phyloP scores from a whole-genome alignment of 2,888 invertebrate species.

The Priocnemis perturbator region DNA sequence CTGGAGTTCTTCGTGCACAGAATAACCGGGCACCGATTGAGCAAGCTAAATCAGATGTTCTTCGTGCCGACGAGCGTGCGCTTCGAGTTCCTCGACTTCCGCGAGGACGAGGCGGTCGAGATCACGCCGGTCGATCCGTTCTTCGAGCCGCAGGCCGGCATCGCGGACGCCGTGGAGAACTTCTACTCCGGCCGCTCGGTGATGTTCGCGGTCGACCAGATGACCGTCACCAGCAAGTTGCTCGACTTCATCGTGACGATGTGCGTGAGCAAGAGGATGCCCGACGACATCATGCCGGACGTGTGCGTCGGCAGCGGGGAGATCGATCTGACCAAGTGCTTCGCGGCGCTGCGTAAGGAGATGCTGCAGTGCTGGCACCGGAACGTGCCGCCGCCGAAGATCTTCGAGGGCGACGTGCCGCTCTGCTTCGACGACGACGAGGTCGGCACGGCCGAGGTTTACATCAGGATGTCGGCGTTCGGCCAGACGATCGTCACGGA shows the following conservation, averaged over 20 bases:
- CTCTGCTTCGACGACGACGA: slow-evolving; percentile 63
- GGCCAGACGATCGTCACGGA: slow-evolving; percentile 81
- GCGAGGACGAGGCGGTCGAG: slow-evolving; percentile 74
- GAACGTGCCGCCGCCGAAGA: slow-evolving; percentile 72
- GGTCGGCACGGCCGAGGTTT: slow-evolving; percentile 77
- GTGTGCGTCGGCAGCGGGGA: slow-evolving; percentile 78
- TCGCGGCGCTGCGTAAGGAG: slow-evolving; percentile 78
- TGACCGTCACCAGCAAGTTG: slow-evolving; percentile 76
- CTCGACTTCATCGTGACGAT: slow-evolving; percentile 78
- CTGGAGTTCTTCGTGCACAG: slow-evolving; percentile 81
- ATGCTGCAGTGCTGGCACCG: slow-evolving; percentile 61
- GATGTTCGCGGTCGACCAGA: slow-evolving; percentile 79
- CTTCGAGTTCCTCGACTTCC: slow-evolving; percentile 78
- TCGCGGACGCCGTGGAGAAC: slow-evolving; percentile 60
- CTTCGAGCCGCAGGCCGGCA: slow-evolving; percentile 69
- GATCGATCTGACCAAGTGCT: slow-evolving; percentile 81
- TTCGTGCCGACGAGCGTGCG: slow-evolving; percentile 77
- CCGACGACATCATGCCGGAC: slow-evolving; percentile 79
- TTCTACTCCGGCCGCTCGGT: slow-evolving; percentile 82
- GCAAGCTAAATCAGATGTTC: slow-evolving; percentile 68
- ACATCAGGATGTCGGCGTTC: slow-evolving; percentile 81
- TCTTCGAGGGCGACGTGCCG: slow-evolving; percentile 79
- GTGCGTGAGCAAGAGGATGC: slow-evolving; percentile 78
- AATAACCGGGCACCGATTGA: slow-evolving; percentile 62
- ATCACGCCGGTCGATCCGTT: slow-evolving; percentile 65